Percentiles rank a stretch among this genome's conserved stretches.
Conservation (phyloP, 2,113 vertebrate genomes). For the Pseudopodoces humilis region DNA sequence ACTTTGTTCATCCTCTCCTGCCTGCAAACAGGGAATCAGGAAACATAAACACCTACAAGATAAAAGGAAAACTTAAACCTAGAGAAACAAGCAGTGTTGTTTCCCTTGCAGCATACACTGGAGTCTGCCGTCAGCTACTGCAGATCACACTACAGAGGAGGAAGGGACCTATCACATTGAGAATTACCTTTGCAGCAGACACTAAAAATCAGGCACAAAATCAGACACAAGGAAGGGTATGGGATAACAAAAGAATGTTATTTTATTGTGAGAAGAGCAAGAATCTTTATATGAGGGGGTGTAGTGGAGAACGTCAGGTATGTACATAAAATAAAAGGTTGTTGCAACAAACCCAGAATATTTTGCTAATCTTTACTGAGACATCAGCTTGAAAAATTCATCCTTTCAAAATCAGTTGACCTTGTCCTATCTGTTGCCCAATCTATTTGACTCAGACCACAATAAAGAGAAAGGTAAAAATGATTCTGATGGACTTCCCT, state of each 20-base stretch:
- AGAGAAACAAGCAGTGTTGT: background rate
- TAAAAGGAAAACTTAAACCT: background rate
- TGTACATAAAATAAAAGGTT: constrained; percentile 31
- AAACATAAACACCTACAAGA: background rate
- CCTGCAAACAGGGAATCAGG: background rate
- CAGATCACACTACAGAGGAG: background rate
- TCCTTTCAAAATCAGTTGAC: background rate
- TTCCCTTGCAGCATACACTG: background rate
- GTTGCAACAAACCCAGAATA: constrained; percentile 32
- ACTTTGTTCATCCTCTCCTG: background rate
- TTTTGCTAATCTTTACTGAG: constrained; percentile 47
- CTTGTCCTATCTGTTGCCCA: constrained; percentile 14
- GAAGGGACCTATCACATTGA: background rate
- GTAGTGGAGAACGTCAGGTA: background rate
- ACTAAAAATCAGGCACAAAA: background rate
- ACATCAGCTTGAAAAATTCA: constrained; percentile 45
- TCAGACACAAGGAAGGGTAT: background rate
- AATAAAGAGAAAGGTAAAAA: background rate
- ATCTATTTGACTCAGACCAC: background rate
- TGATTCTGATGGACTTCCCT: background rate
- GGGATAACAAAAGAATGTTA: background rate
- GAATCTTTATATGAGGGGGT: background rate
- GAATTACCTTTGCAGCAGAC: background rate
- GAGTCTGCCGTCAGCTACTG: background rate
- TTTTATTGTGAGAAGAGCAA: background rate